A percentile compares a stretch with the other conserved stretches of the same genome.
Evolutionary conservation across 2,888 invertebrate species (phyloP).

Genomic region (Petrolisthes cinctipes): DNA sequence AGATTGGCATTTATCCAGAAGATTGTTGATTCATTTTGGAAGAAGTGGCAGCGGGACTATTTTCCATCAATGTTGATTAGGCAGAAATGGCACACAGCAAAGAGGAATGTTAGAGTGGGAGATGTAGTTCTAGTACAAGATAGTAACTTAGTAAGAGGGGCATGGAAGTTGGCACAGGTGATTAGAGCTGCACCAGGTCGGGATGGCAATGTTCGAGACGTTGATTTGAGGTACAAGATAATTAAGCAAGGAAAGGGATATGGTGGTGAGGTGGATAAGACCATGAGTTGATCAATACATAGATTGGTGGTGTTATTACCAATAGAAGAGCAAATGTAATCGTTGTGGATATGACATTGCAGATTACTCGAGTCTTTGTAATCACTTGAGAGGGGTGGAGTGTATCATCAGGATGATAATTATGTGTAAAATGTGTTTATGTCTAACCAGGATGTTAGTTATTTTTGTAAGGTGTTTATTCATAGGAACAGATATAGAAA

Average conservation of each 20-base stretch:
- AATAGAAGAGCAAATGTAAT: slow-evolving; percentile 5
- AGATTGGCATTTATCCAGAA: not conserved
- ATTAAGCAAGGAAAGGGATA: not conserved
- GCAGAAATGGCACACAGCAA: not conserved
- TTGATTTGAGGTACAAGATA: slow-evolving; percentile 1
- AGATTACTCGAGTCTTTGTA: not conserved
- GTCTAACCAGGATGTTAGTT: too few relatives aligned
- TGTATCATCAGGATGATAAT: not conserved
- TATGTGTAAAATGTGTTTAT: too few relatives aligned
- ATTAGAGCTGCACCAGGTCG: not conserved
- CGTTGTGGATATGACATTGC: not conserved
- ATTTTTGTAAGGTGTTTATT: too few relatives aligned
- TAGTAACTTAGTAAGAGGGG: not conserved
- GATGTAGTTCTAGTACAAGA: slow-evolving; percentile 12
- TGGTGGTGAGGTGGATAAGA: not conserved
- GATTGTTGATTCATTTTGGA: slow-evolving; percentile 5
- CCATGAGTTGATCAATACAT: not conserved
- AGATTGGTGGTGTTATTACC: slow-evolving; percentile 14
- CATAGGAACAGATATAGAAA: too few relatives aligned
- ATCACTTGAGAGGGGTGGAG: not conserved
- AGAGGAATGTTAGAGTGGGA: not conserved
- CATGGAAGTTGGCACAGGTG: slow-evolving; percentile 8
- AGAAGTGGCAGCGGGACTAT: slow-evolving; percentile 1
- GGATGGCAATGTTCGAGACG: slow-evolving; percentile 17
- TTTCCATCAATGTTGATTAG: not conserved